These are phyloP conservation scores for Monarcha castaneiventris DNA, from an alignment of 2,113 vertebrate genomes.

Conservation along the genomic window DNA sequence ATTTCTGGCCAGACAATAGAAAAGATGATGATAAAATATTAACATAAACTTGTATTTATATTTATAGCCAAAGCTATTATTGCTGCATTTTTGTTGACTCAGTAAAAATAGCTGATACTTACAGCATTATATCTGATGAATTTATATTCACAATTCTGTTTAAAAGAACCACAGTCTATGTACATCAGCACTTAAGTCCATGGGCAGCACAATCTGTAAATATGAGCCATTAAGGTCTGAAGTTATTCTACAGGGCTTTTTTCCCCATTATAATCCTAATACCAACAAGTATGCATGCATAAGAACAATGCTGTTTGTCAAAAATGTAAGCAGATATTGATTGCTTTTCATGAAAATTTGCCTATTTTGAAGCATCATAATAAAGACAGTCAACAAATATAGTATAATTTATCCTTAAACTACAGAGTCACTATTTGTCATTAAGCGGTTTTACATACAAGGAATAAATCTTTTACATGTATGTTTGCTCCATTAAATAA, in stretches of 20 bases:
- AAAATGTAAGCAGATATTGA: background rate
- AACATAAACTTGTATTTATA: background rate
- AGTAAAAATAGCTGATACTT: background rate
- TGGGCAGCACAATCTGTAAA: background rate
- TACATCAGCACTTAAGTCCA: background rate
- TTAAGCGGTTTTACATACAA: background rate
- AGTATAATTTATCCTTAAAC: background rate
- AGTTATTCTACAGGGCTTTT: background rate
- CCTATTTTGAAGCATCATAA: background rate
- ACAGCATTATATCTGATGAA: background rate
- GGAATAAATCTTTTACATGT: background rate
- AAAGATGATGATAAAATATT: background rate
- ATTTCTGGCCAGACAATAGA: background rate
- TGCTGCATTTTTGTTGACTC: background rate
- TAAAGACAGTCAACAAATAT: background rate
- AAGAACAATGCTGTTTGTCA: background rate
- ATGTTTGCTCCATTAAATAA: background rate
- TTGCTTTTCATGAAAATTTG: background rate
- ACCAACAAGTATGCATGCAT: background rate
- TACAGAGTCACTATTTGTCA: background rate
- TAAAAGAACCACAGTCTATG: background rate
- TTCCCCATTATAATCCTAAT: background rate
- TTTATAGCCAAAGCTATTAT: background rate
- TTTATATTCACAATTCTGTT: background rate
- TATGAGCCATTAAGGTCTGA: background rate